phyloP scores from a whole-genome alignment of 2,797 vertebrate species.

The Tapirus indicus region DNA sequence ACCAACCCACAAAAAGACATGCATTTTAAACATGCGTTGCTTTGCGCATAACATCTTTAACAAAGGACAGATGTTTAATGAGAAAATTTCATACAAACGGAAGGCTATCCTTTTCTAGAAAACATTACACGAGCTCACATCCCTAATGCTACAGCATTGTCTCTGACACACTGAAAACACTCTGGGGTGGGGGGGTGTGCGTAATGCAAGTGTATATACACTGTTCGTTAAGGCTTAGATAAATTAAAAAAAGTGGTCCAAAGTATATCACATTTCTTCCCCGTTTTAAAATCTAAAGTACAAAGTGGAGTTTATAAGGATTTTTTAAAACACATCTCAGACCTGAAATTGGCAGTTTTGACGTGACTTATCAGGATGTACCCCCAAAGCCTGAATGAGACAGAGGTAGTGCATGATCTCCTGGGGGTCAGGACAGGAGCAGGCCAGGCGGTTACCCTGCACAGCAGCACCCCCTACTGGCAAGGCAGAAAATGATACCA shows the following conservation, averaged over 20 bases:
- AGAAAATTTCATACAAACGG: not conserved
- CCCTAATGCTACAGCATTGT: not conserved
- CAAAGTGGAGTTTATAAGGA: constrained; percentile 63
- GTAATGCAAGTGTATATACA: not conserved
- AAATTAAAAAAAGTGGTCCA: constrained; percentile 62
- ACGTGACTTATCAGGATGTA: constrained; percentile 56
- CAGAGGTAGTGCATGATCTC: constrained; percentile 51
- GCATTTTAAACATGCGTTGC: not conserved
- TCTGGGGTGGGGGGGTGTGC: not conserved
- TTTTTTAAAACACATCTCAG: constrained; percentile 54
- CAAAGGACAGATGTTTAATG: not conserved
- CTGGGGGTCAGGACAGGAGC: not conserved
- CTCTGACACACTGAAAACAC: not conserved
- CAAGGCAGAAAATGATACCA: not conserved
- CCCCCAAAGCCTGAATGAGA: constrained; percentile 57
- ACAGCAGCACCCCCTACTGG: constrained; percentile 51
- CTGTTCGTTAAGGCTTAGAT: constrained; percentile 78
- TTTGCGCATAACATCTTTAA: not conserved
- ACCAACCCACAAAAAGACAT: not conserved
- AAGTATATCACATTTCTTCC: constrained; percentile 51
- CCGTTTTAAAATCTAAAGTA: constrained; percentile 78
- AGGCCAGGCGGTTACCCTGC: not conserved
- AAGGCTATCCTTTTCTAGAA: constrained; percentile 41
- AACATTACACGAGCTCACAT: not conserved
- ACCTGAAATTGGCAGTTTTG: constrained; percentile 76